Conservation (phyloP, 1,140 invertebrate species). For the Pogonus chalceus region DNA sequence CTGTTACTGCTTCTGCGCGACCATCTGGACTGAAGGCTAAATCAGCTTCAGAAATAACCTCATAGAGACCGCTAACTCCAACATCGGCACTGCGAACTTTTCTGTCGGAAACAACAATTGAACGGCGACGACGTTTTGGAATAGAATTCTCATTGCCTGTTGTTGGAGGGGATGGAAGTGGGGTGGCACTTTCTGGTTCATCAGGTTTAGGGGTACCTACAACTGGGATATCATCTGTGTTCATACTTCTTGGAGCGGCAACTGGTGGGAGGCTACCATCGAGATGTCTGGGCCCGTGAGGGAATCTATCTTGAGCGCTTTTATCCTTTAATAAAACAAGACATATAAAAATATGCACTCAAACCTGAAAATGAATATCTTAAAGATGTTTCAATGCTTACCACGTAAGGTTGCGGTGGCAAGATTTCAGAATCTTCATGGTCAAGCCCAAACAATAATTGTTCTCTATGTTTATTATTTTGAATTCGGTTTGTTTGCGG, state of each 20-base stretch:
- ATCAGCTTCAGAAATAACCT: conserved; percentile 87
- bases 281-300: conserved; percentile 63
- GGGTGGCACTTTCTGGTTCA: conserved; percentile 17
- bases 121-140: conserved; percentile 47
- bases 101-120: conserved; percentile 57
- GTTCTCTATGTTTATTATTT: not conserved
- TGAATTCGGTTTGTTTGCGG: not conserved
- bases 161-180: not conserved
- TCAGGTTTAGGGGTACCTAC: conserved; percentile 21
- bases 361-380: no score
- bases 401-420: conserved; percentile 22
- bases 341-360: no score
- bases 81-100: conserved; percentile 71
- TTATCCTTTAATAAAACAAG: conserved; percentile 31
- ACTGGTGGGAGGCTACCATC: conserved; percentile 44
- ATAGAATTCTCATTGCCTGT: conserved; percentile 4
- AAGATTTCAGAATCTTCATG: not conserved
- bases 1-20: conserved; percentile 67
- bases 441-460: not conserved
- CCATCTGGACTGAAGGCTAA: conserved; percentile 79
- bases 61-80: conserved; percentile 75
- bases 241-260: conserved; percentile 45
- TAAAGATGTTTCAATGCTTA: conserved; percentile 12
- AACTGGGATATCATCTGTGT: conserved; percentile 29
- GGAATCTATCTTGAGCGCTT: conserved; percentile 52